Conservation (phyloP, 2,888 invertebrate species). For the Frankliniella fusca region DNA sequence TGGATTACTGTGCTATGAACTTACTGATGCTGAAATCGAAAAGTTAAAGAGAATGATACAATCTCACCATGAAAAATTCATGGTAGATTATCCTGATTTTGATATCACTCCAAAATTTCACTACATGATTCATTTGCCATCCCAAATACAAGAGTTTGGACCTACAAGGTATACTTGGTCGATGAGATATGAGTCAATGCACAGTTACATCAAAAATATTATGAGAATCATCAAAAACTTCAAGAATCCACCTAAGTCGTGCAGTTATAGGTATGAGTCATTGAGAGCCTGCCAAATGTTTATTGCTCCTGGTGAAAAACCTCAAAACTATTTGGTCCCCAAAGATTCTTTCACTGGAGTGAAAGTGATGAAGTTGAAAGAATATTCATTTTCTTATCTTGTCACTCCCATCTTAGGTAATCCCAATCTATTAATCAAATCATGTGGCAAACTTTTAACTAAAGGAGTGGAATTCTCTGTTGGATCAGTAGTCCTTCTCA, state of each 20-base stretch:
- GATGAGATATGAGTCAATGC: not conserved
- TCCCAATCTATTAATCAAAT: not conserved
- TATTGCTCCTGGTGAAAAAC: not conserved
- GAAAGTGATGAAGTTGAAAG: not conserved
- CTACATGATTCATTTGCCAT: not conserved
- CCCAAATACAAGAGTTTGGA: not conserved
- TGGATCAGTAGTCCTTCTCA: not conserved
- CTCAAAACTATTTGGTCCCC: not conserved
- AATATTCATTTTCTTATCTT: not conserved
- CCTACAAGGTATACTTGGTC: not conserved
- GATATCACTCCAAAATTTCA: not conserved
- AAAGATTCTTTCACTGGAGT: not conserved
- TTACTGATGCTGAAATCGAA: not conserved
- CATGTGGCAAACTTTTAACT: not conserved
- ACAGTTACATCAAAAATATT: not conserved
- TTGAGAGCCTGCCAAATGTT: not conserved
- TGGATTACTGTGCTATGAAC: not conserved
- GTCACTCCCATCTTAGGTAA: not conserved
- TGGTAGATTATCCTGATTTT: not conserved
- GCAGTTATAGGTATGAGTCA: not conserved
- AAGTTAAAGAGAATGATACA: not conserved
- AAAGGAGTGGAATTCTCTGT: not conserved
- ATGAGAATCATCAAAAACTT: not conserved
- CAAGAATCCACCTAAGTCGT: not conserved
- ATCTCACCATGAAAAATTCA: not conserved